phyloP scores from a whole-genome alignment of 2,888 invertebrate genomes.

The Ophion costatus region DNA sequence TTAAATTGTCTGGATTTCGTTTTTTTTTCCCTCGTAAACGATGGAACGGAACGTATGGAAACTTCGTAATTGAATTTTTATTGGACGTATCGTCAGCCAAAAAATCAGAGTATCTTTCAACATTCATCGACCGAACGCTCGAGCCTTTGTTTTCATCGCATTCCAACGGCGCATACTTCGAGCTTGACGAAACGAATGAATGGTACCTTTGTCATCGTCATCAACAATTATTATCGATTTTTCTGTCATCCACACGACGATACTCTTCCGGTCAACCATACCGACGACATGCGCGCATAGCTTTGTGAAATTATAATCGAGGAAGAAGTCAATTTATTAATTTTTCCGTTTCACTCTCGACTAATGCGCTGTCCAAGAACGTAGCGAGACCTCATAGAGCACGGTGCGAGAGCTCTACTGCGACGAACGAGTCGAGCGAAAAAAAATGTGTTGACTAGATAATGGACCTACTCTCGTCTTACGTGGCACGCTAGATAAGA shows the following conservation, averaged over 20 bases:
- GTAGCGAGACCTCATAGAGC: conserved; percentile 1
- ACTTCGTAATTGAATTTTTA: no score
- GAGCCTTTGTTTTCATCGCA: not conserved
- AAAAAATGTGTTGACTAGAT: conserved; percentile 72
- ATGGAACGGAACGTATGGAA: no score
- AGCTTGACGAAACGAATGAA: not conserved
- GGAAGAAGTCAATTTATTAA: conserved; percentile 34
- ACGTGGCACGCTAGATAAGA: conserved; percentile 65
- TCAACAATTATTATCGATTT: not conserved
- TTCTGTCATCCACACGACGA: not conserved
- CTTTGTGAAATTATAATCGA: not conserved
- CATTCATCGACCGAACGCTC: no score
- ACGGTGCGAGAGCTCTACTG: not conserved
- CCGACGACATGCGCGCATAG: not conserved
- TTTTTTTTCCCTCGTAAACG: no score
- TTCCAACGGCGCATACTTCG: not conserved
- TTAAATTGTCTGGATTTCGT: no score
- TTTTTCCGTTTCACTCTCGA: conserved; percentile 23
- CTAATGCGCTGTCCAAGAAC: conserved; percentile 1
- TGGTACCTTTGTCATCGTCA: no score
- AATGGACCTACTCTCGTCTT: conserved; percentile 67
- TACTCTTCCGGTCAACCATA: not conserved
- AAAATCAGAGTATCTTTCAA: no score
- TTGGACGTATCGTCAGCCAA: no score
- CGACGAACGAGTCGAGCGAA: conserved; percentile 33